Evolutionary conservation across 2,888 invertebrate genomes (phyloP), one percentile per base, ranked within the genome.

Genomic region (Ctena decussata): DNA sequence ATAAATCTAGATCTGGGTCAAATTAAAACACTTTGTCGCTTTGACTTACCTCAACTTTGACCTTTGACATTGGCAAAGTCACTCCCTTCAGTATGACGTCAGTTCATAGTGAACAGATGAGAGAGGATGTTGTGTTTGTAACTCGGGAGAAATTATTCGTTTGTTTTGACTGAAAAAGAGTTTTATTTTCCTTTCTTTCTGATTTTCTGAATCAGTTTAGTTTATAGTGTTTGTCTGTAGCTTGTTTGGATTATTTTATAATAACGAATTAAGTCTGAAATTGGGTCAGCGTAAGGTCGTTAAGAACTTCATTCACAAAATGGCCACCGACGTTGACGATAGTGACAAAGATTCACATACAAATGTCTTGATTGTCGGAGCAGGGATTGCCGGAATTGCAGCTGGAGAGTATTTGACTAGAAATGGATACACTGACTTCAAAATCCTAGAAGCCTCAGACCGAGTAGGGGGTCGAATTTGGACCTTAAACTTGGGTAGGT

Each of bases 381-480:
- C 94, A 74, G 95, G 95, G 24, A 95, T 95, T 76, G 86, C 95
- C 53, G 95, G 95, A 30, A 91, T 95, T 77, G 91, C 94, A 12
- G 93, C 95, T n/a, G 95, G 92, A 35, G 93, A 94, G 80, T 90
- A 90, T 81, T 80, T 95, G 15, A 83, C 89, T 21, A 91, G 89
- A 71, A 91, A 93, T 77, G 95, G 95, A 72, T 94, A 94, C 80
- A 93, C 86, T 35, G 94, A 95, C 87, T 93, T 94, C 85, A 92
- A 93, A 78, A 93, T 95, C 82, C 86, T 95, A 27, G 95, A 95
- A 87, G 94, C 95, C 12, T 90, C 94, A n/a, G 90, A 93, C 79
- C 88, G 95, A 72, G 93, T 93, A 18, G 95, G 95, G 46, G 95
- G 95, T 37, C 90, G 95, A 86, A 95, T 95, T 65, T 94, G 94